Evolutionary conservation across 2,888 invertebrate genomes (phyloP).

Genomic region (Chironomus riparius): DNA sequence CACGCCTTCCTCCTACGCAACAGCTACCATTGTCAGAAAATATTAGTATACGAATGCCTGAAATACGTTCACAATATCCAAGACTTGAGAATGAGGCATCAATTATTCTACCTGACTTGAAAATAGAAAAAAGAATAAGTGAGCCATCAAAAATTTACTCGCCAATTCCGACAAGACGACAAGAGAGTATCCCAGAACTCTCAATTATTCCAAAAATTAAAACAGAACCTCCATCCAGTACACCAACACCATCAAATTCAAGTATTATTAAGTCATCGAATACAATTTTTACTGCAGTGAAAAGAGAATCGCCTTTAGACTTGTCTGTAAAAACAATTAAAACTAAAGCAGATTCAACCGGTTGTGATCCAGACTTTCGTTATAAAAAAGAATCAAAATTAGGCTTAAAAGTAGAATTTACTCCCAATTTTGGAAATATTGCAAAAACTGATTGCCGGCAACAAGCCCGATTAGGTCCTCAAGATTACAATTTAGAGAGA

Average conservation of each 20-base stretch:
- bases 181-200: background rate
- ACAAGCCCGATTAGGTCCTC: constrained; percentile 28
- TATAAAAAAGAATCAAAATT: background rate
- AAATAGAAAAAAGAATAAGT: background rate
- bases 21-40: background rate
- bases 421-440: constrained; percentile 72
- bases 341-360: constrained; percentile 80
- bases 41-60: background rate
- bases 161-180: background rate
- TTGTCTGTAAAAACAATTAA: constrained; percentile 82
- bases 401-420: constrained; percentile 65
- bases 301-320: constrained; percentile 67
- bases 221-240: background rate
- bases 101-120: background rate
- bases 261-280: constrained; percentile 24
- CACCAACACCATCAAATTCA: background rate
- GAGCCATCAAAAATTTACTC: background rate
- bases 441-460: constrained; percentile 32
- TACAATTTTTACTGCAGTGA: constrained; percentile 17
- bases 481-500: background rate
- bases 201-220: constrained; percentile 6
- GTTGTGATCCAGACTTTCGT: constrained; percentile 48
- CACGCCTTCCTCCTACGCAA: background rate
- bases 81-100: background rate
- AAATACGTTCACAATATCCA: background rate